Evolutionary conservation across 1,140 invertebrate species (phyloP), one percentile per base, ranked within the genome.

Genomic region (Mamestra configurata): DNA sequence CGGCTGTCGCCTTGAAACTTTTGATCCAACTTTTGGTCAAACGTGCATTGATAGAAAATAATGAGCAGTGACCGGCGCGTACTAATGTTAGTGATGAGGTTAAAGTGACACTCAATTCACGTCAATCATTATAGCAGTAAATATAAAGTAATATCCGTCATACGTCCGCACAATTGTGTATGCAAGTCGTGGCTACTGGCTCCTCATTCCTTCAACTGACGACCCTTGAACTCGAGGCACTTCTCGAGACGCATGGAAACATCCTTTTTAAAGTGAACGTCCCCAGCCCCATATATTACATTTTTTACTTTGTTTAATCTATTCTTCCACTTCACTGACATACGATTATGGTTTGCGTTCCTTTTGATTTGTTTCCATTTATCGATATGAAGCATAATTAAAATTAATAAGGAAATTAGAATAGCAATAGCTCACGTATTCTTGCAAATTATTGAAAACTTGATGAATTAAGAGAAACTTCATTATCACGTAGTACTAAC

Each of bases 401-500:
- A 11, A 24, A 55, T 66, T 11, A 66, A 20, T 22, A 40, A 11
- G 61, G 61, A 66, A 40, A 66, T 66, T 13, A 70, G 13, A 70
- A 49, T 27, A 49, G 24, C 20, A 70, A 51, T 49, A 72, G 18
- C 46, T 51, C 27, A 35, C 70, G 49, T 31, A 24, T 55, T 20
- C 22, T 55, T 53, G 70, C 40, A 20, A 37, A 40, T 73, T 31
- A 31, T 40, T 57, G 15, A n/a, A 40, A 71, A 37, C 13, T 49
- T 68, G 61, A 24, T 0, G 20, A 49, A 31, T 77, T 66, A 22
- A 53, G 46, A 64, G 61, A 68, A 66, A 66, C 75, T 46, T 53
- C n/a, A 64, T 77, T 78, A 75, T 82, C 75, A 82, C 31, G 80
- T 82, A 75, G 80, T 82, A 75, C 75, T 64, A 78, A 76, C 76